These are phyloP conservation scores for Drosophila aff. DNA, from an alignment of 1,140 invertebrate genomes.

Conservation along the genomic window DNA sequence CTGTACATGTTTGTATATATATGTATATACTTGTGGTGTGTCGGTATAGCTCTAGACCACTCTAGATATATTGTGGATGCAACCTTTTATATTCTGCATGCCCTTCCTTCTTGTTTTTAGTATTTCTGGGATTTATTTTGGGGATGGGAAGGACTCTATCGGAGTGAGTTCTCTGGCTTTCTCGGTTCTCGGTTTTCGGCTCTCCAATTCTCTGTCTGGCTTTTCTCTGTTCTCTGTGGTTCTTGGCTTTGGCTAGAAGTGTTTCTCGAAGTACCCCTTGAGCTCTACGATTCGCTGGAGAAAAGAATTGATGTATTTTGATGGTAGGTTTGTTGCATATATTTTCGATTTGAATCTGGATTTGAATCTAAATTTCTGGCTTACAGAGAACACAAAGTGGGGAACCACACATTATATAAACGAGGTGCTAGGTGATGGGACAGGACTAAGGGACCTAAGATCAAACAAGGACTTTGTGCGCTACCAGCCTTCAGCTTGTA, in stretches of 20 bases:
- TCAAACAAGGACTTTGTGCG: slow-evolving; percentile 36
- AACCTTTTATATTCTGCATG: slow-evolving; percentile 39
- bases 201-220: slow-evolving; percentile 26
- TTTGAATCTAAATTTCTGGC: slow-evolving; percentile 5
- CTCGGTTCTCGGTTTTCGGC: background rate
- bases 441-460: slow-evolving; percentile 15
- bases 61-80: slow-evolving; percentile 48
- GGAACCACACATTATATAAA: slow-evolving; percentile 12
- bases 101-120: slow-evolving; percentile 15
- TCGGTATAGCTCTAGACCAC: slow-evolving; percentile 14
- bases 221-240: slow-evolving; percentile 19
- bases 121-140: slow-evolving; percentile 20
- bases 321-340: slow-evolving; percentile 11
- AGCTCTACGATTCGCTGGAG: slow-evolving; percentile 64
- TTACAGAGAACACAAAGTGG: slow-evolving; percentile 7
- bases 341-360: background rate
- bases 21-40: slow-evolving; percentile 34
- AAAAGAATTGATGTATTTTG: slow-evolving; percentile 42
- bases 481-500: slow-evolving; percentile 12
- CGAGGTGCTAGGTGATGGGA: slow-evolving; percentile 13
- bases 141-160: background rate
- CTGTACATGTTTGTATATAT: slow-evolving; percentile 52
- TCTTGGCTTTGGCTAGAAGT: slow-evolving; percentile 41
- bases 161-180: slow-evolving; percentile 15
- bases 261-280: slow-evolving; percentile 47